Conservation (phyloP, 2,888 invertebrate genomes). For the Drosophila greeni region DNA sequence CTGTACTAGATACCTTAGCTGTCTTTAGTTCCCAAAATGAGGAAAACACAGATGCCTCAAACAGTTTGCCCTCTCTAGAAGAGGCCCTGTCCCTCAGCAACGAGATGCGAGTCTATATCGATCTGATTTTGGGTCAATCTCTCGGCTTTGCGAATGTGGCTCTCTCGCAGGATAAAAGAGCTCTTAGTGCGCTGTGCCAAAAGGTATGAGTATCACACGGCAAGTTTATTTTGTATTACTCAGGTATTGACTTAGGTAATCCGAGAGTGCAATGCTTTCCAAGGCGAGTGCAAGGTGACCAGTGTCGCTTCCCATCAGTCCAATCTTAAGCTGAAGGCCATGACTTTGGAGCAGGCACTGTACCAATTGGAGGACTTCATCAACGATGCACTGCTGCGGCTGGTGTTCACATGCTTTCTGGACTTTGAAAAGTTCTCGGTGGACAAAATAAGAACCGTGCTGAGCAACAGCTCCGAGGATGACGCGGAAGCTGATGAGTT, state of each 20-base stretch:
- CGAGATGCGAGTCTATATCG: constrained; percentile 69
- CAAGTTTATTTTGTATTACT: background rate
- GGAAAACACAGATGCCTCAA: constrained; percentile 15
- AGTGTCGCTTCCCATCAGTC: constrained; percentile 46
- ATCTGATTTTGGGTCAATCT: constrained; percentile 73
- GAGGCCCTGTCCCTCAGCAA: constrained; percentile 59
- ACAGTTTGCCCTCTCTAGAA: background rate
- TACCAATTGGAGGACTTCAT: constrained; percentile 76
- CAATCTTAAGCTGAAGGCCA: constrained; percentile 73
- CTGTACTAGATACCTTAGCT: constrained; percentile 64
- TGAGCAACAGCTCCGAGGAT: constrained; percentile 48
- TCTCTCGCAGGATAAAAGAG: constrained; percentile 73
- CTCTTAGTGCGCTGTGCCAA: constrained; percentile 76
- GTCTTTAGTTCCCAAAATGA: constrained; percentile 66
- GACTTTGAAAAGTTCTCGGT: constrained; percentile 75
- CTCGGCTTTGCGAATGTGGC: constrained; percentile 78
- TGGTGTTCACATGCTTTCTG: constrained; percentile 73
- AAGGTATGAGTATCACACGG: constrained; percentile 54
- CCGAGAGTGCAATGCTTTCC: constrained; percentile 74
- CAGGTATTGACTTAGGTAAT: constrained; percentile 55
- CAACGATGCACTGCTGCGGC: constrained; percentile 75
- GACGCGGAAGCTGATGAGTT: constrained; percentile 68
- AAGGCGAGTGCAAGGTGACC: constrained; percentile 66
- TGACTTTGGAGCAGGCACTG: constrained; percentile 73
- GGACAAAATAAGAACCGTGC: constrained; percentile 66